These are phyloP conservation scores for Xestia ashworthii DNA, from an alignment of 2,888 invertebrate genomes.

Conservation along the genomic window DNA sequence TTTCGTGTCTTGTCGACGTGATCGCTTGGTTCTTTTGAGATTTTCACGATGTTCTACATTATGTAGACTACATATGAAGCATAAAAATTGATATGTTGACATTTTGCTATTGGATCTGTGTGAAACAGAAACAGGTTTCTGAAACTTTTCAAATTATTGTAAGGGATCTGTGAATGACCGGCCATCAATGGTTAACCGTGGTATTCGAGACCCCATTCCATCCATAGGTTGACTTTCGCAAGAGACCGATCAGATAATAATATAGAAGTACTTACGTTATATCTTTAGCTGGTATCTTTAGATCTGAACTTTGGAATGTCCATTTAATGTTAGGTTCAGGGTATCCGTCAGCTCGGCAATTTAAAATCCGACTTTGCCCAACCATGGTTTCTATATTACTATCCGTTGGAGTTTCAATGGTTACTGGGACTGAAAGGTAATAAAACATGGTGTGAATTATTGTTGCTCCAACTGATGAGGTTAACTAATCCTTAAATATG, in stretches of 20 bases:
- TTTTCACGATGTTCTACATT: too few relatives aligned
- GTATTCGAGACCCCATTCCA: not conserved
- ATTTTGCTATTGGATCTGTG: not conserved
- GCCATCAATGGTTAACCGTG: too few relatives aligned
- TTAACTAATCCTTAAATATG: too few relatives aligned
- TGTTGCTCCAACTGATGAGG: not conserved
- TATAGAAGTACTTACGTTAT: conserved; percentile 64
- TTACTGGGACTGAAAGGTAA: conserved; percentile 50
- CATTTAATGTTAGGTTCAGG: conserved; percentile 75
- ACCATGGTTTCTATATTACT: conserved; percentile 58
- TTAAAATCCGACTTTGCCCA: conserved; percentile 62
- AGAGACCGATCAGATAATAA: not conserved
- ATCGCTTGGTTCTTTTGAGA: not conserved
- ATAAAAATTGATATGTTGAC: not conserved
- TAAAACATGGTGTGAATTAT: not conserved
- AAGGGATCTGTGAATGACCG: not conserved
- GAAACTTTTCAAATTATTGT: not conserved
- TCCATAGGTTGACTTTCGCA: not conserved
- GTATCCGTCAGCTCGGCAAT: conserved; percentile 72
- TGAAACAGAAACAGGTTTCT: not conserved
- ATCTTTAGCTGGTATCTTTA: conserved; percentile 25
- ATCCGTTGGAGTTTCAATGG: conserved; percentile 60
- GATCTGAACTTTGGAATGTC: conserved; percentile 63
- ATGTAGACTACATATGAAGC: too few relatives aligned
- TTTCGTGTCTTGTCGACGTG: not conserved